These are phyloP conservation scores for Pollicipes pollicipes DNA, from an alignment of 1,140 invertebrate genomes.

Conservation along the genomic window DNA sequence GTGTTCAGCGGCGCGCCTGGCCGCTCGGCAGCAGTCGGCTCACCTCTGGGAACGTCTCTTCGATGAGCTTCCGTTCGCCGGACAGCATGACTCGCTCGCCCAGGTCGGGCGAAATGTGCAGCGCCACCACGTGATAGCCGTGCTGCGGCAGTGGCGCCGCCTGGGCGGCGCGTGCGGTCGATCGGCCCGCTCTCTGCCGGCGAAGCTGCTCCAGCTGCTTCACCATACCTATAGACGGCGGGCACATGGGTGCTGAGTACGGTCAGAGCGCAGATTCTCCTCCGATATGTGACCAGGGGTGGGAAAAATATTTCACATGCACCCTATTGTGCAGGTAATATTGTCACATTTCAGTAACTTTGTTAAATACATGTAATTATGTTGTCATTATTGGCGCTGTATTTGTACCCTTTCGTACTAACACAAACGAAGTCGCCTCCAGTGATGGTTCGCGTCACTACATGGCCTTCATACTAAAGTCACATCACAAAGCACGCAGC, in stretches of 20 bases:
- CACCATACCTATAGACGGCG: slow-evolving; percentile 15
- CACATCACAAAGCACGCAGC: too few species aligned
- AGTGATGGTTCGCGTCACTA: too few species aligned
- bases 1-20: background rate
- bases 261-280: background rate
- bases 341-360: too few species aligned
- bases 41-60: slow-evolving; percentile 72
- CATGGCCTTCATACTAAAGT: too few species aligned
- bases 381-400: too few species aligned
- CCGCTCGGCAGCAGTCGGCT: slow-evolving; percentile 33
- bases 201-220: slow-evolving; percentile 18
- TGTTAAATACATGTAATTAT: too few species aligned
- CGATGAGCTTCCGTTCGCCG: slow-evolving; percentile 55
- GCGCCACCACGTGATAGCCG: slow-evolving; percentile 59
- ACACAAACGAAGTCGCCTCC: too few species aligned
- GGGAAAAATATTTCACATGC: too few species aligned
- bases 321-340: too few species aligned
- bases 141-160: slow-evolving; percentile 22
- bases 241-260: background rate
- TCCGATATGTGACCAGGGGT: too few species aligned
- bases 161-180: background rate
- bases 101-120: slow-evolving; percentile 73
- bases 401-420: too few species aligned
- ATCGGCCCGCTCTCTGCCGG: slow-evolving; percentile 12
- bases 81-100: slow-evolving; percentile 71